phyloP scores from a whole-genome alignment of 2,888 invertebrate species.

The Chrysolina haemoptera region DNA sequence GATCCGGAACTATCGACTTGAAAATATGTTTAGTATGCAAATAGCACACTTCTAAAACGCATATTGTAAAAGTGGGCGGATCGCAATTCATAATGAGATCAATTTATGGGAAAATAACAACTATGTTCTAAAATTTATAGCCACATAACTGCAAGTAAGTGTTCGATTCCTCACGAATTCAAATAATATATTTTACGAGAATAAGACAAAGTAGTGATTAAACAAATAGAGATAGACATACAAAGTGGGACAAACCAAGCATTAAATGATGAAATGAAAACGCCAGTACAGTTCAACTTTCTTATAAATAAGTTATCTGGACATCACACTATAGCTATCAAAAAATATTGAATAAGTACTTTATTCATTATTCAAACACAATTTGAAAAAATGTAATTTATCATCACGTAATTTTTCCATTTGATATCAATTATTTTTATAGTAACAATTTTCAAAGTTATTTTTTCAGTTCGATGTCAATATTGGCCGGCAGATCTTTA shows the following conservation, averaged over 20 bases:
- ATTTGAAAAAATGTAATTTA: no score
- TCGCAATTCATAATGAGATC: slow-evolving; percentile 41
- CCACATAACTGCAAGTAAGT: slow-evolving; percentile 27
- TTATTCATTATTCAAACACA: no score
- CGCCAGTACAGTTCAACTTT: background rate
- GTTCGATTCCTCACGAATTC: slow-evolving; percentile 30
- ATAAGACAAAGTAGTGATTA: slow-evolving; percentile 8
- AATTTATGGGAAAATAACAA: slow-evolving; percentile 40
- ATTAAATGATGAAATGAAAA: background rate
- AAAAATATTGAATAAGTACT: no score
- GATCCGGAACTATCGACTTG: slow-evolving; percentile 28
- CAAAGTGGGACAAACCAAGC: slow-evolving; percentile 1
- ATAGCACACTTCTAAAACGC: slow-evolving; percentile 23
- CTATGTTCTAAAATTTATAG: slow-evolving; percentile 35
- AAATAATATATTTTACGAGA: slow-evolving; percentile 34
- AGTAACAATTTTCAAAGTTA: no score
- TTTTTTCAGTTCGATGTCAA: no score
- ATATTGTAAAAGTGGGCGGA: slow-evolving; percentile 31
- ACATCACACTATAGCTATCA: no score
- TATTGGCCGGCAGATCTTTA: no score
- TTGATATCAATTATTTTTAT: no score
- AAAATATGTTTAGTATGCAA: slow-evolving; percentile 26
- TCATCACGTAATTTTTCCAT: no score
- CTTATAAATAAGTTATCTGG: no score
- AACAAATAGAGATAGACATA: slow-evolving; percentile 9